phyloP scores from a whole-genome alignment of 1,140 invertebrate species.

The Hylaeus volcanicus region DNA sequence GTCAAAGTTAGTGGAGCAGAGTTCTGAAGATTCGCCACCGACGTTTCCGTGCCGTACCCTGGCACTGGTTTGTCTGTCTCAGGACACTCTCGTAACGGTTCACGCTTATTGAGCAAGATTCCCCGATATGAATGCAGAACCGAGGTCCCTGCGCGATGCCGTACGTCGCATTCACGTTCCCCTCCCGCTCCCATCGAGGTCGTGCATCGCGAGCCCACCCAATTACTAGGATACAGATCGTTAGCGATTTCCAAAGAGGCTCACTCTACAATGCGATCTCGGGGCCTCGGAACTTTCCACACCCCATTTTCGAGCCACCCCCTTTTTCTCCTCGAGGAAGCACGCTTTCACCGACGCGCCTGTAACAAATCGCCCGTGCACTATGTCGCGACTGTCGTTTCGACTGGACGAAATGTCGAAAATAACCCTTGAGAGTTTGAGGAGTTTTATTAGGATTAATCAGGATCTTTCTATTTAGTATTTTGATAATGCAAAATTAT shows the following conservation, averaged over 20 bases:
- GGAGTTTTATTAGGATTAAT: no score
- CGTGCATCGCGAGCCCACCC: slow-evolving; percentile 48
- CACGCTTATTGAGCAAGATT: slow-evolving; percentile 60
- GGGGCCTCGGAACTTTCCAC: slow-evolving; percentile 6
- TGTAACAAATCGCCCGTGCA: slow-evolving; percentile 31
- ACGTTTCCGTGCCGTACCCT: neutral
- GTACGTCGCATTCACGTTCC: slow-evolving; percentile 49
- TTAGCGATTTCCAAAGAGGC: slow-evolving; percentile 61
- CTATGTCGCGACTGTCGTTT: no score
- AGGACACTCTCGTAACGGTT: slow-evolving; percentile 40
- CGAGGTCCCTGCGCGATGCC: slow-evolving; percentile 38
- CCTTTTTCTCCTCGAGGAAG: neutral
- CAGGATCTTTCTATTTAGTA: no score
- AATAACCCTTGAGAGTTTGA: no score
- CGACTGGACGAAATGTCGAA: no score
- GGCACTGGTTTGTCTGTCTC: neutral
- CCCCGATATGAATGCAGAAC: slow-evolving; percentile 43
- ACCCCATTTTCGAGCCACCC: neutral
- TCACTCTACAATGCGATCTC: slow-evolving; percentile 23
- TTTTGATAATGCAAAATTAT: no score
- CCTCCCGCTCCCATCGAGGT: slow-evolving; percentile 21
- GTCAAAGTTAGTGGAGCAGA: neutral
- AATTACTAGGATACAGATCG: slow-evolving; percentile 61
- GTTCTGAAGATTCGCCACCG: neutral
- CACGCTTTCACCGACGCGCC: neutral